These are phyloP conservation scores for Mesochorus sp. DNA, from an alignment of 2,888 invertebrate genomes.

Conservation along the genomic window DNA sequence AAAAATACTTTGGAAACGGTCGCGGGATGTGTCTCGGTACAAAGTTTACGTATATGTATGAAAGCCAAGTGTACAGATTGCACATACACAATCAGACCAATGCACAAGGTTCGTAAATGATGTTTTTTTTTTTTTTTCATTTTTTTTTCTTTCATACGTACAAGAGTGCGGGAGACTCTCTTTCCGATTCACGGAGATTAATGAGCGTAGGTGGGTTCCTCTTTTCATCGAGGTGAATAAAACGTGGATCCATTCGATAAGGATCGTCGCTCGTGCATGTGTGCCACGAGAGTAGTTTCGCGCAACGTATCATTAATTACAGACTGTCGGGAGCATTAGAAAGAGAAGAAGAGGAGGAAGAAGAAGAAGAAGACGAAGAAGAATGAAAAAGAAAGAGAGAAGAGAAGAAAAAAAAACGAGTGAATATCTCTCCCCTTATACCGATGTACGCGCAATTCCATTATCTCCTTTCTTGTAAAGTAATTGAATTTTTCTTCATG, in stretches of 20 bases:
- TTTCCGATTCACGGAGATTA: constrained; percentile 47
- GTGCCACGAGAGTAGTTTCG: not conserved
- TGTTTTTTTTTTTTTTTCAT: not conserved
- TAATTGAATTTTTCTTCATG: constrained; percentile 45
- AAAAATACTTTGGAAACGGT: not conserved
- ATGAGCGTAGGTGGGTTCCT: constrained; percentile 36
- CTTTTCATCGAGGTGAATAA: constrained; percentile 45
- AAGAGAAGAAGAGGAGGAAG: not conserved
- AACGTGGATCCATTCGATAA: constrained; percentile 47
- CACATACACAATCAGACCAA: not conserved
- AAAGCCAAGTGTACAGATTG: too few relatives aligned
- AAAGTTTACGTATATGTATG: not conserved
- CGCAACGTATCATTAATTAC: constrained; percentile 54
- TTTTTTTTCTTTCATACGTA: not conserved
- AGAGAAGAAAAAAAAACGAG: not conserved
- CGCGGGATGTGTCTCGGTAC: not conserved
- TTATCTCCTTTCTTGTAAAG: constrained; percentile 32
- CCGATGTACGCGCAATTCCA: constrained; percentile 27
- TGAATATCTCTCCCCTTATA: constrained; percentile 8
- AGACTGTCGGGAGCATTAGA: constrained; percentile 2
- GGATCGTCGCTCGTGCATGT: constrained; percentile 22
- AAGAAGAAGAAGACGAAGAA: not conserved
- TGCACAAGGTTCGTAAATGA: not conserved
- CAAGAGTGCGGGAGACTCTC: constrained; percentile 9
- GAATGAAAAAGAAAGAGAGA: not conserved